Evolutionary conservation across 2,888 invertebrate species (phyloP).

Genomic region (Andrena hattorfiana): DNA sequence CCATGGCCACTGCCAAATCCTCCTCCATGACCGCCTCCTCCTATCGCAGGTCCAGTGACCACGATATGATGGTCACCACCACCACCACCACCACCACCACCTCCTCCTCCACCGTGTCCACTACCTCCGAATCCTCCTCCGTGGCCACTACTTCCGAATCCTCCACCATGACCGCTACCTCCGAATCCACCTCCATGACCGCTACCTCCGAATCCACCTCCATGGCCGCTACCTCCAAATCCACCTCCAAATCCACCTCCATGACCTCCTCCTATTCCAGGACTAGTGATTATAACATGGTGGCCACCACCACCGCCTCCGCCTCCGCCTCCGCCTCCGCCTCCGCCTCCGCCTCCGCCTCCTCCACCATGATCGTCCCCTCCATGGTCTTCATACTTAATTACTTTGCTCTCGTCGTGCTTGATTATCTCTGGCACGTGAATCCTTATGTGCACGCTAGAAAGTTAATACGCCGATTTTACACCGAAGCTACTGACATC

Average conservation of each 20-base stretch:
- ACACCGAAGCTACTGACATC: neutral
- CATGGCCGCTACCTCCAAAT: too few relatives aligned
- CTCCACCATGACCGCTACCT: constrained; percentile 21
- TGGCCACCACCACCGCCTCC: constrained; percentile 64
- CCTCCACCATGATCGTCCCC: constrained; percentile 66
- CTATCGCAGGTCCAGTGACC: too few relatives aligned
- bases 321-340: constrained; percentile 66
- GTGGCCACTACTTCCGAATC: constrained; percentile 19
- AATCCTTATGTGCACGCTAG: constrained; percentile 80
- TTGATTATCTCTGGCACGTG: constrained; percentile 76
- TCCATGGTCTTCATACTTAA: constrained; percentile 74
- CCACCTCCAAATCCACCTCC: constrained; percentile 43
- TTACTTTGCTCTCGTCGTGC: constrained; percentile 75
- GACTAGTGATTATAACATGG: constrained; percentile 70
- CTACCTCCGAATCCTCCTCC: constrained; percentile 32
- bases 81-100: constrained; percentile 31
- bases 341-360: constrained; percentile 59
- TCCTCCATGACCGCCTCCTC: constrained; percentile 30
- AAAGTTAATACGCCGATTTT: constrained; percentile 39
- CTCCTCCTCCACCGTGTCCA: constrained; percentile 22
- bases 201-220: constrained; percentile 40
- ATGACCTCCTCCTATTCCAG: constrained; percentile 58
- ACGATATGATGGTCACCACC: neutral
- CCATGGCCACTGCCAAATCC: constrained; percentile 1
- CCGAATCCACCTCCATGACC: constrained; percentile 30